Evolutionary conservation across 2,797 vertebrate species (phyloP).

Genomic region (Sandelia bainsii): DNA sequence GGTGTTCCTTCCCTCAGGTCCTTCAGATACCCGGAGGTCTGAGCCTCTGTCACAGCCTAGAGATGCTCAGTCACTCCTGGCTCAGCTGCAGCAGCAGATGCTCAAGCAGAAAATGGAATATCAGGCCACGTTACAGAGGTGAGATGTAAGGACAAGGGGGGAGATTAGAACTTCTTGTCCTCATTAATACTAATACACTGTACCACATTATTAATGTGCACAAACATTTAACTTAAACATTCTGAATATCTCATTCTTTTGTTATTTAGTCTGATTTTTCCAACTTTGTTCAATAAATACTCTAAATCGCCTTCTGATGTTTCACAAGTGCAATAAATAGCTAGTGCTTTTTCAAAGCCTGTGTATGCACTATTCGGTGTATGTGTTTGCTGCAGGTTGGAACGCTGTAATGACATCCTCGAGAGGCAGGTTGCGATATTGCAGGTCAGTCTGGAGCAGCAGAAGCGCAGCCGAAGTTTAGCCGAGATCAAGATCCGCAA

Average conservation of each 20-base stretch:
- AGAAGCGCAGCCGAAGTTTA: slow-evolving; percentile 75
- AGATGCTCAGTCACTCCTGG: slow-evolving; percentile 65
- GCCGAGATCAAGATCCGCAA: slow-evolving; percentile 83
- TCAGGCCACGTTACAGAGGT: slow-evolving; percentile 82
- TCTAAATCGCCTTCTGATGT: too few species aligned
- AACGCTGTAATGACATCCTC: slow-evolving; percentile 81
- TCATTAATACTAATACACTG: not conserved
- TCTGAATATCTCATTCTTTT: too few species aligned
- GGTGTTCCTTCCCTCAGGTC: slow-evolving; percentile 83
- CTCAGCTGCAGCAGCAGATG: slow-evolving; percentile 80
- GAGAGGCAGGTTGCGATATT: slow-evolving; percentile 78
- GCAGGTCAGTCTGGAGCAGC: slow-evolving; percentile 82
- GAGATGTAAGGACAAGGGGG: slow-evolving; percentile 20
- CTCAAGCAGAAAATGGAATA: slow-evolving; percentile 78
- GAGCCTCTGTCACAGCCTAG: slow-evolving; percentile 33
- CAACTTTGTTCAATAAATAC: too few species aligned
- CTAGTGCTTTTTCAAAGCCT: not conserved
- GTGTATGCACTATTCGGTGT: not conserved
- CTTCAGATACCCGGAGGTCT: slow-evolving; percentile 61
- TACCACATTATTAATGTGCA: too few species aligned
- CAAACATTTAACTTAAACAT: too few species aligned
- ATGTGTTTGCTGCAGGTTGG: slow-evolving; percentile 76
- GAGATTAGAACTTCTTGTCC: not conserved
- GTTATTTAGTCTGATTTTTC: too few species aligned
- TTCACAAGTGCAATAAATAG: too few species aligned